Evolutionary conservation across 2,113 vertebrate species (phyloP).

Genomic region (Colossoma macropomum): DNA sequence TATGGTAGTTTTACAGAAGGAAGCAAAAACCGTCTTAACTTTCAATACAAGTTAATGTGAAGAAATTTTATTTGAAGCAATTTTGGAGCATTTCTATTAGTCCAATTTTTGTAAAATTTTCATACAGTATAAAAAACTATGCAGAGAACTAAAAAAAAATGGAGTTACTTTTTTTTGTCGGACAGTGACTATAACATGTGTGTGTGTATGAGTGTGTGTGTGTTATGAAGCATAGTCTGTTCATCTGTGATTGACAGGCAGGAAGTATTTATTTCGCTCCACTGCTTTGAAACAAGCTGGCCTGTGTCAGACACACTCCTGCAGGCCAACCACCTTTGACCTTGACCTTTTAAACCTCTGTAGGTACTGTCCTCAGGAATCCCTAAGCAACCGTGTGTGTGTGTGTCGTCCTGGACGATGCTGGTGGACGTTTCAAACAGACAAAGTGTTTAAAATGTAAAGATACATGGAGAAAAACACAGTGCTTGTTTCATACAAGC

Average conservation of each 20-base stretch:
- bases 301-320: conserved; percentile 41
- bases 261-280: conserved; percentile 44
- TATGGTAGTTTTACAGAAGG: too few relatives aligned
- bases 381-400: not conserved
- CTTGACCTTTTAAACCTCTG: conserved; percentile 30
- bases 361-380: conserved; percentile 10
- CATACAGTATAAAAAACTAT: too few relatives aligned
- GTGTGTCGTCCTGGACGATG: not conserved
- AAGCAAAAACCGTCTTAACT: too few relatives aligned
- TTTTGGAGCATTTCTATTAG: too few relatives aligned
- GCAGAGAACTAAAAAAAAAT: too few relatives aligned
- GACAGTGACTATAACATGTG: not conserved
- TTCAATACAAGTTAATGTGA: too few relatives aligned
- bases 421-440: not conserved
- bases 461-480: too few relatives aligned
- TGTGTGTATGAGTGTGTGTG: conserved; percentile 8
- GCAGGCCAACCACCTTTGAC: conserved; percentile 35
- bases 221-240: conserved; percentile 42
- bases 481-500: too few relatives aligned
- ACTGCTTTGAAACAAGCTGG: conserved; percentile 49
- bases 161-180: too few relatives aligned
- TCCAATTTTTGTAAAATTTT: too few relatives aligned
- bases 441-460: too few relatives aligned
- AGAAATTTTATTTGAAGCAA: too few relatives aligned
- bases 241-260: conserved; percentile 47